Base-by-base conservation (phyloP, 1,140 invertebrate species). In the Ostrea denselamellosa region DNA sequence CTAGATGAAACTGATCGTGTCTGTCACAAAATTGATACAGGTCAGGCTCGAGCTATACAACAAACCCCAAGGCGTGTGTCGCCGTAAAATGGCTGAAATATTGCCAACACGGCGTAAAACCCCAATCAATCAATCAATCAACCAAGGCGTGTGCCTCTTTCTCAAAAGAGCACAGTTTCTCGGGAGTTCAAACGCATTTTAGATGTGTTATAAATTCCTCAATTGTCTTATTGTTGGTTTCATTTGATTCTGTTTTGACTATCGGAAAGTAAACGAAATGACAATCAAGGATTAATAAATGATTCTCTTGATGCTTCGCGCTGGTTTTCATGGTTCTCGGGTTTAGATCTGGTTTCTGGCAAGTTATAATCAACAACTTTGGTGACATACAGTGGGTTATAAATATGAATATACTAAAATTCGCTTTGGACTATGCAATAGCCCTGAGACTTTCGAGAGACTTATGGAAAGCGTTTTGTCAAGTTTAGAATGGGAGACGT, bases 221-320 rank as follows among this genome's bases (percentile, higher is more conserved):
- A 56, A 89, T 10, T 94, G 95, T 8, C 95, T 95, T 2, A 89
- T 96, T 12, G 95, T 96, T 90, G 95, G 94, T 19, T 88, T 91
- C n/a, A 90, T 95, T 53, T 88, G 95, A 81, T 91, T 96, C n/a
- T 96, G 95, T 91, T 94, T 92, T 8, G 95, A 96, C 92, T 96
- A 95, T 91, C 95, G 89, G 19, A 77, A 81, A 34, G 81, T 91
- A 8, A 92, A 92, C 84, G 8, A 54, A 17, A 81, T 85, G 0
- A 89, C 89, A 14, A 71, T 22, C 51, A 89, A 86, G 34, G 81
- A 89, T 54, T 62, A n/a, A n/a, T n/a, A n/a, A n/a, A n/a, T n/a
- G n/a, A n/a, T n/a, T n/a, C n/a, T n/a, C n/a, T n/a, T n/a, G n/a
- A n/a, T n/a, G n/a, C n/a, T n/a, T n/a, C n/a, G n/a, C n/a, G n/a